Conservation (phyloP, 2,797 vertebrate species). For the Bryconaethiops microstoma region DNA sequence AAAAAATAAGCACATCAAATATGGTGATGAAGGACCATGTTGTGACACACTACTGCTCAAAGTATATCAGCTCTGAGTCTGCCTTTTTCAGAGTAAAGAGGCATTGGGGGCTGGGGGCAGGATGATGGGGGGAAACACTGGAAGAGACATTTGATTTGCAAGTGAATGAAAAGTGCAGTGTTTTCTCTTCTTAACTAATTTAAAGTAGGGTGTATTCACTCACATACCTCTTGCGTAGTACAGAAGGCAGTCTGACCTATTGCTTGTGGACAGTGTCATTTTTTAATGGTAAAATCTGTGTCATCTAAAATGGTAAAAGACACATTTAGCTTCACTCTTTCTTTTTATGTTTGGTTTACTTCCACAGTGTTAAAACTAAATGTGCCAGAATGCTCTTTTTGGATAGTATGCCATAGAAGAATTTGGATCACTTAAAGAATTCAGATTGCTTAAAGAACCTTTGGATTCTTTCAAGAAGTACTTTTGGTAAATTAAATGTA, state of each 20-base stretch:
- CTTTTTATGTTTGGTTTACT: background rate
- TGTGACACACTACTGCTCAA: background rate
- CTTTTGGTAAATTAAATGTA: too few relatives aligned
- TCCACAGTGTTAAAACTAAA: background rate
- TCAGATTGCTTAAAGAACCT: too few relatives aligned
- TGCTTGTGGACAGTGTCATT: too few relatives aligned
- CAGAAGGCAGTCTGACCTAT: background rate
- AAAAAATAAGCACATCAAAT: background rate
- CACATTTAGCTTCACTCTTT: background rate
- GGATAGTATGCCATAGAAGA: background rate
- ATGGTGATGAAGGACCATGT: slow-evolving; percentile 5
- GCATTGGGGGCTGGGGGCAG: too few relatives aligned
- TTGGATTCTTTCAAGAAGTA: too few relatives aligned
- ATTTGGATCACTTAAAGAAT: too few relatives aligned
- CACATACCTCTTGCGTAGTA: background rate
- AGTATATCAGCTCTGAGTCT: slow-evolving; percentile 1
- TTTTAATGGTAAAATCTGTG: too few relatives aligned
- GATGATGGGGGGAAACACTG: background rate
- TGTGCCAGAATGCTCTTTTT: background rate
- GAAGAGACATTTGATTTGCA: background rate
- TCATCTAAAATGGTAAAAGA: background rate
- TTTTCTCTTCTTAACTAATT: background rate
- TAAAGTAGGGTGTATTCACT: background rate
- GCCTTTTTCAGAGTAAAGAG: background rate
- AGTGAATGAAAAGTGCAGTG: slow-evolving; percentile 19